Conservation (phyloP, 2,888 invertebrate species). For the Cephus spinipes region DNA sequence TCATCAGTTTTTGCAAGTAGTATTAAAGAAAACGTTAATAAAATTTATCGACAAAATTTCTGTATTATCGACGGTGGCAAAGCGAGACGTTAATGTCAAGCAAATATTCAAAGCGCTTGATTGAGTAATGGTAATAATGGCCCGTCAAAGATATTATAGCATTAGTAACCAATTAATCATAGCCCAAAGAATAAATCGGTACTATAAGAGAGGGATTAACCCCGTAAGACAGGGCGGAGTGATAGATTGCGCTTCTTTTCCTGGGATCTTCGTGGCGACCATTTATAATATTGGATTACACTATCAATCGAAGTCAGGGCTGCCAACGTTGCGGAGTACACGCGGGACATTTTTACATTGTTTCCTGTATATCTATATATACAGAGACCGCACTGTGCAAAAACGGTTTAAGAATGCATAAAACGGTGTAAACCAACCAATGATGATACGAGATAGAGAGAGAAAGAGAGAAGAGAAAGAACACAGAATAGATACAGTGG, state of each 20-base stretch:
- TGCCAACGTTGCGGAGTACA: neutral
- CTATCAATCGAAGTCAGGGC: slow-evolving; percentile 52
- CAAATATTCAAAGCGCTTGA: slow-evolving; percentile 9
- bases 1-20: neutral
- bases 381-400: neutral
- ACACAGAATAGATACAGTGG: neutral
- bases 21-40: neutral
- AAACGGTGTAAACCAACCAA: neutral
- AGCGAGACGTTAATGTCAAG: neutral
- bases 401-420: neutral
- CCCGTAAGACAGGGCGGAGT: slow-evolving; percentile 39
- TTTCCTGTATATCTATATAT: neutral
- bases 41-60: slow-evolving; percentile 10
- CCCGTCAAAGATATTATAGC: slow-evolving; percentile 28
- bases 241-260: slow-evolving; percentile 48
- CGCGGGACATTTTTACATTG: neutral
- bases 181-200: slow-evolving; percentile 46
- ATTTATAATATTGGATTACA: slow-evolving; percentile 56
- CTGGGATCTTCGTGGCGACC: slow-evolving; percentile 30
- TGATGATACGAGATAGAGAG: neutral
- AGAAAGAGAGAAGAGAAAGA: neutral
- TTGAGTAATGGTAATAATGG: slow-evolving; percentile 21
- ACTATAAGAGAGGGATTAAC: slow-evolving; percentile 50
- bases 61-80: neutral
- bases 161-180: slow-evolving; percentile 47